These are phyloP conservation scores for Cacoxenus indagator DNA, from an alignment of 2,888 invertebrate genomes.

Conservation along the genomic window DNA sequence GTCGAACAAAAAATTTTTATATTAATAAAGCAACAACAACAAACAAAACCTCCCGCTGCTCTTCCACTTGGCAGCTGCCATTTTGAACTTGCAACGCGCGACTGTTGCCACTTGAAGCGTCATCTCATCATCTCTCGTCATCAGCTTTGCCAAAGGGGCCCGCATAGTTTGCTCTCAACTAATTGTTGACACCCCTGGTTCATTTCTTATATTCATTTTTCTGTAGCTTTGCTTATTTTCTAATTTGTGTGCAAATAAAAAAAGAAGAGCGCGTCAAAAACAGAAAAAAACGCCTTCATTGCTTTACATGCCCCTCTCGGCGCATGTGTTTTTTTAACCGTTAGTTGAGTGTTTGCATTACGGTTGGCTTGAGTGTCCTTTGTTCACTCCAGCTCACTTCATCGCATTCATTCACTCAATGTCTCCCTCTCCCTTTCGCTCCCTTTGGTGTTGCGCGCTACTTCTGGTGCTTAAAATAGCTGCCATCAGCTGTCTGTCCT, in stretches of 20 bases:
- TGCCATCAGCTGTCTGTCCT: background rate
- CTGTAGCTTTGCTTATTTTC: background rate
- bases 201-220: background rate
- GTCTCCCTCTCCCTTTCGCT: background rate
- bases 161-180: constrained; percentile 2
- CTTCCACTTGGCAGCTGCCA: constrained; percentile 16
- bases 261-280: too few species aligned
- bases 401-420: background rate
- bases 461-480: background rate
- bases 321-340: too few species aligned
- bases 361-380: background rate
- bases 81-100: constrained; percentile 2
- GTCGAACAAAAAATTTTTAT: background rate
- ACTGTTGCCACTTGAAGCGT: background rate
- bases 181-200: constrained; percentile 3
- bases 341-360: background rate
- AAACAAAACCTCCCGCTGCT: constrained; percentile 8
- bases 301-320: too few species aligned
- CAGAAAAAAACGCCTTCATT: too few species aligned
- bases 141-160: too few species aligned
- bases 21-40: background rate
- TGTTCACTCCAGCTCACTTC: background rate
- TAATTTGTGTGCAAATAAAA: background rate
- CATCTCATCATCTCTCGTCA: background rate
- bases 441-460: background rate